phyloP scores from a whole-genome alignment of 2,113 vertebrate species.

The Petromus typicus region DNA sequence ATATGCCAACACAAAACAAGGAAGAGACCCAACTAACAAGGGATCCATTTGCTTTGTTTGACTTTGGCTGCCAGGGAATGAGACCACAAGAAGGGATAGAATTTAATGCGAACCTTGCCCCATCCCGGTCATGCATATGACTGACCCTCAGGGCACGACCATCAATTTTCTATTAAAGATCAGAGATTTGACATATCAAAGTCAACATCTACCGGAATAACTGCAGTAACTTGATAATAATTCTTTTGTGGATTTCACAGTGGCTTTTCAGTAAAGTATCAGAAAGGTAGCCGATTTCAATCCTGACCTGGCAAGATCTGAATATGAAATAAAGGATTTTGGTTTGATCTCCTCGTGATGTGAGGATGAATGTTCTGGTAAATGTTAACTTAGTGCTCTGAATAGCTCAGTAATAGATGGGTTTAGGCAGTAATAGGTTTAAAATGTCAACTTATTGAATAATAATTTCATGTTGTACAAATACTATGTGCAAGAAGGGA shows the following conservation, averaged over 20 bases:
- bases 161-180: slow-evolving; percentile 93
- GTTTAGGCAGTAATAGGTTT: slow-evolving; percentile 92
- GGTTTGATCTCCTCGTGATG: slow-evolving; percentile 91
- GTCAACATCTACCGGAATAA: slow-evolving; percentile 91
- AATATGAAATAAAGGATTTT: slow-evolving; percentile 94
- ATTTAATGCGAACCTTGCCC: slow-evolving; percentile 90
- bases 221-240: slow-evolving; percentile 91
- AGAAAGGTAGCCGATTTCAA: slow-evolving; percentile 90
- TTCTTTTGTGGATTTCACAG: slow-evolving; percentile 91
- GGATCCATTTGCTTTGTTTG: slow-evolving; percentile 92
- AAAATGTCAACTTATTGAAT: slow-evolving; percentile 94
- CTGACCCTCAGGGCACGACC: slow-evolving; percentile 90
- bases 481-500: slow-evolving; percentile 90
- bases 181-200: slow-evolving; percentile 92
- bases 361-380: slow-evolving; percentile 90
- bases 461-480: slow-evolving; percentile 92
- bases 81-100: slow-evolving; percentile 84
- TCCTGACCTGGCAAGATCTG: slow-evolving; percentile 92
- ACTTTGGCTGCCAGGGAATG: slow-evolving; percentile 85
- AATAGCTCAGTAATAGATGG: slow-evolving; percentile 92
- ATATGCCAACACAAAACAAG: slow-evolving; percentile 90
- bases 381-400: slow-evolving; percentile 93
- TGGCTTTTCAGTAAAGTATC: slow-evolving; percentile 90
- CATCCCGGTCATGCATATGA: slow-evolving; percentile 86
- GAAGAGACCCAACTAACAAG: slow-evolving; percentile 89